Conservation (phyloP, 2,113 vertebrate genomes). For the Hemichromis elongatus region DNA sequence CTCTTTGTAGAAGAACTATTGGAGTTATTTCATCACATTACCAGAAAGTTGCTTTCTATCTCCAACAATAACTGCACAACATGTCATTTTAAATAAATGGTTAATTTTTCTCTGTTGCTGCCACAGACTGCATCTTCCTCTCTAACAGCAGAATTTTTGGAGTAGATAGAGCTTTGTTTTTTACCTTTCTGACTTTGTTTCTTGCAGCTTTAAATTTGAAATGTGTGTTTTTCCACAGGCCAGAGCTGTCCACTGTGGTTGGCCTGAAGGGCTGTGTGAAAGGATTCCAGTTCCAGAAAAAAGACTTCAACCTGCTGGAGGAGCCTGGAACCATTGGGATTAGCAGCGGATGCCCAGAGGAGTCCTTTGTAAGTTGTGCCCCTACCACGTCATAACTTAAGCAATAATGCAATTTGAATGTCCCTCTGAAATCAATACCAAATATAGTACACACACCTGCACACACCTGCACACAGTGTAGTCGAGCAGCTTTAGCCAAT, state of each 20-base stretch:
- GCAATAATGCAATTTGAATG: background rate
- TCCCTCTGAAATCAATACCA: background rate
- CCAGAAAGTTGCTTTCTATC: background rate
- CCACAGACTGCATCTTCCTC: background rate
- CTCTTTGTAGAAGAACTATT: background rate
- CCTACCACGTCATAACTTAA: background rate
- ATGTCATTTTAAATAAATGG: background rate
- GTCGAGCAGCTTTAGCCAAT: background rate
- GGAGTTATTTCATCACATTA: background rate
- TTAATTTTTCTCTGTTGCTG: background rate
- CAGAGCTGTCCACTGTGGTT: conserved; percentile 76
- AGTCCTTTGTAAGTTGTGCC: conserved; percentile 83
- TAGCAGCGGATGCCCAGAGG: conserved; percentile 94
- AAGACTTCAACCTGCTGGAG: conserved; percentile 94
- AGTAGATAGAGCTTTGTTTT: background rate
- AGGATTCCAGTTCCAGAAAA: conserved; percentile 97
- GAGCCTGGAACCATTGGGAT: conserved; percentile 91
- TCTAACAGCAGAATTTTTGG: background rate
- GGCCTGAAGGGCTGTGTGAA: conserved; percentile 91
- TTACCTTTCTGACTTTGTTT: background rate
- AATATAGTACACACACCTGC: background rate
- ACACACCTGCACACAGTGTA: background rate
- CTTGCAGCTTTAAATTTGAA: background rate
- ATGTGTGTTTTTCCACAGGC: conserved; percentile 48
- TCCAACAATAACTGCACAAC: background rate